A percentile compares a stretch with the other conserved stretches of the same genome.
phyloP scores from a whole-genome alignment of 2,888 invertebrate genomes.

The Oscheius sp. region DNA sequence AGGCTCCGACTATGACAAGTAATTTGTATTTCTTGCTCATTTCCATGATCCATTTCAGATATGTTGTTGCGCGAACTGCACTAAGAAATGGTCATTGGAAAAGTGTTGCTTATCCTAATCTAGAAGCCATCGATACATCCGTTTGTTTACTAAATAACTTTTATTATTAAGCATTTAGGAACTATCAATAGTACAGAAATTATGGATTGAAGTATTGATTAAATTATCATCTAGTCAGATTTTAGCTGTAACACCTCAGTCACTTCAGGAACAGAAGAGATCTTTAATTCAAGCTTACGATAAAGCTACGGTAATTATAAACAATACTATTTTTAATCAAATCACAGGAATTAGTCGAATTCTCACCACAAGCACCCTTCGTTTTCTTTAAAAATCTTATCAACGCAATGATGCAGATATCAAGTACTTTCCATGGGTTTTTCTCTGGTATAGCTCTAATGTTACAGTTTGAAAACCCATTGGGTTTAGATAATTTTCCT shows the following conservation, averaged over 20 bases:
- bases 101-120: slow-evolving; percentile 41
- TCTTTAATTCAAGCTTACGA: slow-evolving; percentile 34
- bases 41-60: slow-evolving; percentile 18
- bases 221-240: slow-evolving; percentile 40
- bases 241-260: slow-evolving; percentile 4
- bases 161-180: background rate
- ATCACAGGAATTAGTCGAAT: slow-evolving; percentile 18
- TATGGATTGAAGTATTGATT: slow-evolving; percentile 42
- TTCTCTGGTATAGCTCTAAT: background rate
- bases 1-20: slow-evolving; percentile 31
- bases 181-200: slow-evolving; percentile 28
- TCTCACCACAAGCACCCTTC: background rate
- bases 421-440: slow-evolving; percentile 4
- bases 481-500: background rate
- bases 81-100: slow-evolving; percentile 58
- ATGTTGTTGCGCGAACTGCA: slow-evolving; percentile 52
- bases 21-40: background rate
- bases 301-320: slow-evolving; percentile 8
- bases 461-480: background rate
- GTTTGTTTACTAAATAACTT: slow-evolving; percentile 13
- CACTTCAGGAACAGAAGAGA: slow-evolving; percentile 36
- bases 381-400: background rate
- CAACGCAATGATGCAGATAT: background rate
- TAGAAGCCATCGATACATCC: slow-evolving; percentile 32
- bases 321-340: too few species aligned